phyloP scores from a whole-genome alignment of 2,113 vertebrate genomes.

The Gorsachius goisagi region DNA sequence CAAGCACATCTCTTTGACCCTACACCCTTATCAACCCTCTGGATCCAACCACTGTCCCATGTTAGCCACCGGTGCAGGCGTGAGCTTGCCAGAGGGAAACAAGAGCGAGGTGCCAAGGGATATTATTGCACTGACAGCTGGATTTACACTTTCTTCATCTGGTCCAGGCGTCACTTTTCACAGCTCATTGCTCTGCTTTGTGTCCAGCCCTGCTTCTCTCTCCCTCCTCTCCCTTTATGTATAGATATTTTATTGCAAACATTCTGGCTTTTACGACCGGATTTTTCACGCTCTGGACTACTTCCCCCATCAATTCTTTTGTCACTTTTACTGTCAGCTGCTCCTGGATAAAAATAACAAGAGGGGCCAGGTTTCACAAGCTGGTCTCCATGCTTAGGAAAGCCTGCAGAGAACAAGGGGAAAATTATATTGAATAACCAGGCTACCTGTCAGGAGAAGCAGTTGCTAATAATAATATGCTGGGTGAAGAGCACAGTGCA shows the following conservation, averaged over 20 bases:
- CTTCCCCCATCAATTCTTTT: constrained; percentile 44
- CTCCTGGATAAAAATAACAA: constrained; percentile 48
- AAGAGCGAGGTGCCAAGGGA: neutral
- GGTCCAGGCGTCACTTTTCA: neutral
- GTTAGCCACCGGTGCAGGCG: rapidly evolving
- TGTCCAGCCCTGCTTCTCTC: neutral
- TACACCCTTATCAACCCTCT: neutral
- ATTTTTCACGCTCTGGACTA: neutral
- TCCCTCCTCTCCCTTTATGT: neutral
- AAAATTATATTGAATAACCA: neutral
- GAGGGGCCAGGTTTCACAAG: neutral
- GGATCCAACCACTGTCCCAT: neutral
- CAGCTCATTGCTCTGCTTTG: constrained; percentile 36
- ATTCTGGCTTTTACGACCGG: constrained; percentile 40
- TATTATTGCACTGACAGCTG: neutral
- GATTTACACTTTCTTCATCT: constrained; percentile 7
- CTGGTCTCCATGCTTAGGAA: neutral
- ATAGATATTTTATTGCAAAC: constrained; percentile 62
- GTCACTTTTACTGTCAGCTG: constrained; percentile 38
- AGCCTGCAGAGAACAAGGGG: neutral
- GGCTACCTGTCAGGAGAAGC: neutral
- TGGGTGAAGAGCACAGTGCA: neutral
- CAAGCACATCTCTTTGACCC: neutral
- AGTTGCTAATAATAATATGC: neutral
- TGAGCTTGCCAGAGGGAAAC: neutral